phyloP scores from a whole-genome alignment of 2,113 vertebrate species.

The Girardinichthys multiradiatus region DNA sequence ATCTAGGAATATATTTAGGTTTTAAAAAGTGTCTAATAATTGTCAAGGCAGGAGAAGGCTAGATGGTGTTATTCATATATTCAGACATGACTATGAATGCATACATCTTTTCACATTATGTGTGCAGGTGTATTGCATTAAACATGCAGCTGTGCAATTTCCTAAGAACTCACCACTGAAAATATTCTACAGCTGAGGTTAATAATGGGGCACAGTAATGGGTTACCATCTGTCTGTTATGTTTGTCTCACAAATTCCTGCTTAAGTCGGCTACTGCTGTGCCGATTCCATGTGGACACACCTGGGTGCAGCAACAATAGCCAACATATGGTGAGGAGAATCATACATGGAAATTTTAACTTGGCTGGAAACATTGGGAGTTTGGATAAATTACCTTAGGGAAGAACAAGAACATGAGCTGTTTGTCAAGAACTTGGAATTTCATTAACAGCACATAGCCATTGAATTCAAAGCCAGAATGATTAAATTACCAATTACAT shows the following conservation, averaged over 20 bases:
- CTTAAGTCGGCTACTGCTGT: neutral
- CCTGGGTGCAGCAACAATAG: neutral
- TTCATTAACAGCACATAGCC: slow-evolving; percentile 1
- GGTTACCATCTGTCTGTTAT: slow-evolving; percentile 4
- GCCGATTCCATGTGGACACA: slow-evolving; percentile 9
- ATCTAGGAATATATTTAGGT: slow-evolving; percentile 12
- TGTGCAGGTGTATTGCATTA: neutral
- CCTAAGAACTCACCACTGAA: neutral
- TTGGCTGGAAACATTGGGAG: slow-evolving; percentile 14
- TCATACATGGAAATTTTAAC: slow-evolving; percentile 15
- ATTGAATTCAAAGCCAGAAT: neutral
- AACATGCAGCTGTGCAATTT: slow-evolving; percentile 1
- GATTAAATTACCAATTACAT: neutral
- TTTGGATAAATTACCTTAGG: slow-evolving; percentile 8
- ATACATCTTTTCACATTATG: neutral
- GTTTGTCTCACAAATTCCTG: neutral
- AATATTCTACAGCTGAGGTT: slow-evolving; percentile 6
- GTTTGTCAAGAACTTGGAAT: neutral
- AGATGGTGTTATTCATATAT: slow-evolving; percentile 35
- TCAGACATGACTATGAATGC: slow-evolving; percentile 11
- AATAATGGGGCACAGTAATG: neutral
- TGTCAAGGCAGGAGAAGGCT: slow-evolving; percentile 2
- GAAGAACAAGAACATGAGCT: slow-evolving; percentile 5
- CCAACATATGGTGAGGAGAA: neutral
- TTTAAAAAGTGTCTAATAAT: neutral